Evolutionary conservation across 2,113 vertebrate species (phyloP).

Genomic region (Gavialis gangeticus): DNA sequence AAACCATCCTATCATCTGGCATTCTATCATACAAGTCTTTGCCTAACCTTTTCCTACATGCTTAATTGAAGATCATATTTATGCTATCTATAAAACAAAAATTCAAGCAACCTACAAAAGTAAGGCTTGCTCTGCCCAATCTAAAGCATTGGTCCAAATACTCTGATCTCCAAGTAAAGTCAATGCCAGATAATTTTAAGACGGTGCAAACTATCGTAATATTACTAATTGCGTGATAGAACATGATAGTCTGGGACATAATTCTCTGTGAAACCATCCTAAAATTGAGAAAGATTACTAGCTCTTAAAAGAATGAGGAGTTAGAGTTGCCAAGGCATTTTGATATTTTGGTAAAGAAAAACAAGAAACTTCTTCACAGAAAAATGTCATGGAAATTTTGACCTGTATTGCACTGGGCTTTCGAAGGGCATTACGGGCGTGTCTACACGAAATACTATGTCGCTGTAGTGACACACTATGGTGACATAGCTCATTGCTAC

Average conservation of each 20-base stretch:
- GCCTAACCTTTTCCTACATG: too few relatives aligned
- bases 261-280: not conserved
- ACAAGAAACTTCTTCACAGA: not conserved
- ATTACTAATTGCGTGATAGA: not conserved
- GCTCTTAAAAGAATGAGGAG: not conserved
- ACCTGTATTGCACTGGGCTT: not conserved
- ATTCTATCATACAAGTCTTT: too few relatives aligned
- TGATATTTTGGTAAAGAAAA: not conserved
- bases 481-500: too few relatives aligned
- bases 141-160: not conserved
- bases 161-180: accelerated
- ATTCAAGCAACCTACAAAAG: not conserved
- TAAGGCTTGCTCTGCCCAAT: not conserved
- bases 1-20: too few relatives aligned
- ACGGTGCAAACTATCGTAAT: not conserved
- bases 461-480: too few relatives aligned
- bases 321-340: not conserved
- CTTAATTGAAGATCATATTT: not conserved
- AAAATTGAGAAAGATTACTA: not conserved
- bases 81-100: not conserved
- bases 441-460: too few relatives aligned
- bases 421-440: not conserved
- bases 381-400: not conserved
- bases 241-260: accelerated
- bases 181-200: not conserved